Base-by-base conservation (phyloP, 2,113 vertebrate species). In the Alouatta palliata region DNA sequence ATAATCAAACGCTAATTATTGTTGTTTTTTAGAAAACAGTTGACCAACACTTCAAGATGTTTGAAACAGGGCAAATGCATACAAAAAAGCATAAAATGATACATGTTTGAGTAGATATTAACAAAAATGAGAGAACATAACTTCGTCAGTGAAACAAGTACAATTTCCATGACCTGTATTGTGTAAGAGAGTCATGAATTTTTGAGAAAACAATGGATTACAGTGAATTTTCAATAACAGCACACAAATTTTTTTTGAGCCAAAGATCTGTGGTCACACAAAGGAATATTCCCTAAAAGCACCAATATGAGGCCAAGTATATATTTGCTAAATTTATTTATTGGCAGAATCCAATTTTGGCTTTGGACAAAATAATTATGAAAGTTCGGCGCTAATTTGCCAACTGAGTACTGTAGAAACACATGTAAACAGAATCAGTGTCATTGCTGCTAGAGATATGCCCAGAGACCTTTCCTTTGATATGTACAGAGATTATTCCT, bases 311-410 rank as follows among this genome's bases (percentile, higher is more conserved):
- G 90, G 37, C 35, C 45, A 92, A 82, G 32, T 92, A 66, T 76
- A 43, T 35, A 81, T 81, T 95, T 81, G 30, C 52, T 82, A 45
- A 58, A 87, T n/a, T 85, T n/a, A 88, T 84, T 95, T 30, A 80
- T 52, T 85, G 49, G 5, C 45, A 88, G 84, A 94, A 90, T 54
- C 45, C 49, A 27, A 88, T 79, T 95, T 96, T 70, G 87, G 14
- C 21, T 35, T 97, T 32, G 64, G 87, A 90, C 52, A 91, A 94
- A 94, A 68, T 84, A 85, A 90, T 91, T 79, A 76, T 35, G 21
- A 25, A 68, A 73, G 20, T 91, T 80, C 91, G 52, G 9, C 12
- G 84, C 93, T 37, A 43, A 23, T 76, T 92, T 90, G 3, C 43
- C 20, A n/a, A 17, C 43, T 43, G 77, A 49, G 19, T 81, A 13